Evolutionary conservation across 2,113 vertebrate species (phyloP).

Genomic region (Lepidothrix coronata): DNA sequence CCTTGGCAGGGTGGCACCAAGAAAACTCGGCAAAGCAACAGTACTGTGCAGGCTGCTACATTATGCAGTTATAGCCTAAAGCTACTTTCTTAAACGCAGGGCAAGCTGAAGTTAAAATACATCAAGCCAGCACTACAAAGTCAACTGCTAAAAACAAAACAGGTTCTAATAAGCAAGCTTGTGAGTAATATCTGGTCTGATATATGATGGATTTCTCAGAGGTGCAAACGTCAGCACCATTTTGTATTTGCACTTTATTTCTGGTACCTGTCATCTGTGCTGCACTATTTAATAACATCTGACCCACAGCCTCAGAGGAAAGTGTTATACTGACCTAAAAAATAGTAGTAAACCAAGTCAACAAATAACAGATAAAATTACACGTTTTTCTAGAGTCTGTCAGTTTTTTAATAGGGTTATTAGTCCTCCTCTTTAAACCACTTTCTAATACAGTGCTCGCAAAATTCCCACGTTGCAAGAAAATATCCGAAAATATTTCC

Average conservation of each 20-base stretch:
- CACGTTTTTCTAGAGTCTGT: not conserved
- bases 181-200: not conserved
- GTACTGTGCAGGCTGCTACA: not conserved
- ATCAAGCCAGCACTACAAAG: not conserved
- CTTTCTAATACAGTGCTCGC: not conserved
- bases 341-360: not conserved
- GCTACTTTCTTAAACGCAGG: not conserved
- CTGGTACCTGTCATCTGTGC: conserved; percentile 3
- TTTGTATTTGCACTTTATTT: conserved; percentile 16
- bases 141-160: not conserved
- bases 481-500: not conserved
- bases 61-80: not conserved
- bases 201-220: not conserved
- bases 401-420: not conserved
- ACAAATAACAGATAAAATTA: not conserved
- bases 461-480: not conserved
- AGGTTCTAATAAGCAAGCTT: not conserved
- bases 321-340: rapidly evolving
- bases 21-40: not conserved
- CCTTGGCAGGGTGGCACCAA: rapidly evolving
- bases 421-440: not conserved
- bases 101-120: not conserved
- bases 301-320: not conserved
- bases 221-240: conserved; percentile 30
- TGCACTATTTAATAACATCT: not conserved